Percentiles rank a stretch among this genome's conserved stretches.
These are phyloP conservation scores for Dynastes tityus DNA, from an alignment of 2,888 invertebrate species.

Conservation along the genomic window DNA sequence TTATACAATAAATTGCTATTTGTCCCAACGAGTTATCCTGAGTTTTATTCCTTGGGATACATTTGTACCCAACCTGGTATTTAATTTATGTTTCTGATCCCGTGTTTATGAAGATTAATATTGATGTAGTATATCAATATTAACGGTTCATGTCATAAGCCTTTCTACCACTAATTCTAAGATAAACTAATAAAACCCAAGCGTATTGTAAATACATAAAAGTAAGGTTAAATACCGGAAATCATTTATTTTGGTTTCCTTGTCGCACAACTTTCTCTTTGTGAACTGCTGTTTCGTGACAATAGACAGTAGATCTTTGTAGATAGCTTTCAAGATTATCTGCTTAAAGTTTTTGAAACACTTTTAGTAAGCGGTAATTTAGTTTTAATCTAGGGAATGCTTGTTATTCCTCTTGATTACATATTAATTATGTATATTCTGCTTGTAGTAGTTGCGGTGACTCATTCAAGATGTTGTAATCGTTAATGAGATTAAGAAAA, in stretches of 20 bases:
- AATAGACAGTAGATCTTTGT: slow-evolving; percentile 3
- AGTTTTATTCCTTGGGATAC: too few relatives aligned
- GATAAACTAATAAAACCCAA: too few relatives aligned
- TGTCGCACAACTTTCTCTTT: not conserved
- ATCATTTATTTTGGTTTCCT: not conserved
- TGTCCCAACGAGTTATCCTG: too few relatives aligned
- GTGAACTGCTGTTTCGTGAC: slow-evolving; percentile 4
- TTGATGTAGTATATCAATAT: too few relatives aligned
- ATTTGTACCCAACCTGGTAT: too few relatives aligned
- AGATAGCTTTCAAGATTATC: not conserved
- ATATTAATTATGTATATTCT: not conserved
- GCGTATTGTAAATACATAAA: too few relatives aligned
- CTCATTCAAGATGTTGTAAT: slow-evolving; percentile 4
- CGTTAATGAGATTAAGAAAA: not conserved
- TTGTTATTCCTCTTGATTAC: not conserved
- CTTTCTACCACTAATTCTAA: too few relatives aligned
- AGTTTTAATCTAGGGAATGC: not conserved
- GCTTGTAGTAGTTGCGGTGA: not conserved
- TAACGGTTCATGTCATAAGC: too few relatives aligned
- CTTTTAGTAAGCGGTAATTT: too few relatives aligned
- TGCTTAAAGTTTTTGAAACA: not conserved
- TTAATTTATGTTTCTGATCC: too few relatives aligned
- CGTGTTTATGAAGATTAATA: too few relatives aligned
- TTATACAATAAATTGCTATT: too few relatives aligned
- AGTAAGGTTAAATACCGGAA: not conserved